Conservation (phyloP, 2,797 vertebrate species). For the Leptatherina wallacei region DNA sequence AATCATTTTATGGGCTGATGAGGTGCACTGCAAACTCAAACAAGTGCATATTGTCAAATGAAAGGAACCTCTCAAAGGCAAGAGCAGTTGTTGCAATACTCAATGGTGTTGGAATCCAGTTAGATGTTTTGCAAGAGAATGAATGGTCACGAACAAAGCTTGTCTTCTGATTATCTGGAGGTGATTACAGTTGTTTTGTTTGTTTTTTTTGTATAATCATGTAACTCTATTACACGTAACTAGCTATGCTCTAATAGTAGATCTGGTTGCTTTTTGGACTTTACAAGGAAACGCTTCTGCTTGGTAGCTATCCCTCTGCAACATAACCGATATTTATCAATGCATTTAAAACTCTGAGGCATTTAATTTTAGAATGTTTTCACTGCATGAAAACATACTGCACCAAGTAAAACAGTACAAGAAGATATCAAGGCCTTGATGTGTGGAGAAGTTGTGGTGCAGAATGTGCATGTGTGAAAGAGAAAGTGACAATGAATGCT, state of each 20-base stretch:
- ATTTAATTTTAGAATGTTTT: conserved; percentile 32
- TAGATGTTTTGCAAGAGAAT: neutral
- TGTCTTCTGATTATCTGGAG: neutral
- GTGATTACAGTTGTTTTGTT: neutral
- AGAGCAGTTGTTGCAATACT: too few species aligned
- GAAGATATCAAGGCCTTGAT: conserved; percentile 46
- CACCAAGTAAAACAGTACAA: conserved; percentile 32
- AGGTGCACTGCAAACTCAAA: too few species aligned
- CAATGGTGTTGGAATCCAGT: neutral
- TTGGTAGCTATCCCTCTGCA: conserved; percentile 6
- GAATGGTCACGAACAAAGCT: neutral
- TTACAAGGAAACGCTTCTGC: conserved; percentile 1
- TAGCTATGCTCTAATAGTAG: neutral
- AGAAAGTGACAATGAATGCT: conserved; percentile 36
- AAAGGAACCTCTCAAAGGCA: too few species aligned
- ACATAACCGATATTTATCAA: conserved; percentile 10
- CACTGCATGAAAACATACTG: conserved; percentile 33
- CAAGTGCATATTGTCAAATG: too few species aligned
- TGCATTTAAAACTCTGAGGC: conserved; percentile 27
- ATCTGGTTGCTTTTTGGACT: neutral
- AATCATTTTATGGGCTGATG: neutral
- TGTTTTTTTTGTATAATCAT: neutral
- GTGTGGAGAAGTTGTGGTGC: conserved; percentile 24
- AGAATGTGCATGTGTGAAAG: conserved; percentile 15
- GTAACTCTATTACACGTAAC: neutral